Percentiles rank a stretch among this genome's conserved stretches.
Evolutionary conservation across 2,797 vertebrate species (phyloP).

Genomic region (Hydrolagus colliei): DNA sequence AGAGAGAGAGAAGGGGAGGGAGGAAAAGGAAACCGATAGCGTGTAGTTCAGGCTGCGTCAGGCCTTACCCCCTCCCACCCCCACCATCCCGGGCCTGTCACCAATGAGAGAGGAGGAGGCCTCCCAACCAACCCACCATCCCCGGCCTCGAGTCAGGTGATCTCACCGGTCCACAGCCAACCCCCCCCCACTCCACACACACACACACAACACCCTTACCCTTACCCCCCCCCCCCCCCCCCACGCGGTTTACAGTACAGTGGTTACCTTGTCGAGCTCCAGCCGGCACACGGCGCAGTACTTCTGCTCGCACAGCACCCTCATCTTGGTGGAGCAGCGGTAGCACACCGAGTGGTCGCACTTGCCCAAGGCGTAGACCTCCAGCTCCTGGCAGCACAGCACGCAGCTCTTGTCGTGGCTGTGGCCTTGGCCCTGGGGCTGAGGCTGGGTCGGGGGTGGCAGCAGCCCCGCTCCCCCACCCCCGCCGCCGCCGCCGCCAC

Average conservation of each 20-base stretch:
- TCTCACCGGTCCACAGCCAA: not conserved
- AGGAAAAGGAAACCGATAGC: not conserved
- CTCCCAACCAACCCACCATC: too few relatives aligned
- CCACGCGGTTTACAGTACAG: slow-evolving; percentile 26
- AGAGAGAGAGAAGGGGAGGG: not conserved
- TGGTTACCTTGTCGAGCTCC: slow-evolving; percentile 83
- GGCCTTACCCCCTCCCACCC: too few relatives aligned
- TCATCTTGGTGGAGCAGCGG: slow-evolving; percentile 94
- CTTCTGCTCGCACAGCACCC: slow-evolving; percentile 87
- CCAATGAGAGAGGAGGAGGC: too few relatives aligned
- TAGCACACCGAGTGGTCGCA: slow-evolving; percentile 96
- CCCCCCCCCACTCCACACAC: not conserved
- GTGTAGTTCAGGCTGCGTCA: not conserved
- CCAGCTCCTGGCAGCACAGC: slow-evolving; percentile 87
- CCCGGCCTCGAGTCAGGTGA: too few relatives aligned
- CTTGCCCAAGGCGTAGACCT: slow-evolving; percentile 84
- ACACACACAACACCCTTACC: not conserved
- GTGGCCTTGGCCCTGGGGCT: slow-evolving; percentile 52
- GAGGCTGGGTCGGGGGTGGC: slow-evolving; percentile 37
- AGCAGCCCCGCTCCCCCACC: not conserved
- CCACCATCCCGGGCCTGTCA: too few relatives aligned
- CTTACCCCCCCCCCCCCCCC: not conserved
- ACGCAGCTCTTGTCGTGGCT: slow-evolving; percentile 68
- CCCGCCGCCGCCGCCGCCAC: not conserved
- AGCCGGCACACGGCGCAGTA: slow-evolving; percentile 97